Conservation (phyloP, 2,888 invertebrate genomes). For the Eumerus sabulonum region DNA sequence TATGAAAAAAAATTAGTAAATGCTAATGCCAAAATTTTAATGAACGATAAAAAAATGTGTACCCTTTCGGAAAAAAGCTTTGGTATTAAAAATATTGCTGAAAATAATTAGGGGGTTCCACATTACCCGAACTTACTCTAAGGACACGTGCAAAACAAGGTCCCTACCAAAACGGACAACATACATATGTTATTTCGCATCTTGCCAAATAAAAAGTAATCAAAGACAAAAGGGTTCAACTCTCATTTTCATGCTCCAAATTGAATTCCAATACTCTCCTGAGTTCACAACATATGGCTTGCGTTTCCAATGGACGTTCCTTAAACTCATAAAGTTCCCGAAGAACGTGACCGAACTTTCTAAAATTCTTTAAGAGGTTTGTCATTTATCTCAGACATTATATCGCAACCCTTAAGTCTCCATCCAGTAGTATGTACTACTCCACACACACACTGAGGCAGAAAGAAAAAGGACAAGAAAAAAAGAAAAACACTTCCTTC, state of each 20-base stretch:
- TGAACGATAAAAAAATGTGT: no score
- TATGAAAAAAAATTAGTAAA: no score
- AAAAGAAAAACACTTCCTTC: constrained; percentile 29
- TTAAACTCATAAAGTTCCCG: constrained; percentile 61
- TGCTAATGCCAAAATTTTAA: no score
- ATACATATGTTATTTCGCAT: neutral
- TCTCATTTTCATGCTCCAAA: constrained; percentile 57
- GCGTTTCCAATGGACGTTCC: constrained; percentile 59
- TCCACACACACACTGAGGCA: constrained; percentile 46
- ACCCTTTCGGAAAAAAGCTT: no score
- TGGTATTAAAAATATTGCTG: no score
- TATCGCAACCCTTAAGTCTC: constrained; percentile 62
- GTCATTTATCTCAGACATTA: constrained; percentile 66
- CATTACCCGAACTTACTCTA: no score
- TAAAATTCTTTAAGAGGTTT: constrained; percentile 64
- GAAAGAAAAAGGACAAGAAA: constrained; percentile 35
- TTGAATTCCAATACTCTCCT: constrained; percentile 60
- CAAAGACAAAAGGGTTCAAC: constrained; percentile 30
- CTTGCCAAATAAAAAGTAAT: constrained; percentile 35
- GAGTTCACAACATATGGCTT: constrained; percentile 54
- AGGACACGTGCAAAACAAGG: no score
- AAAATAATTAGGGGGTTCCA: no score
- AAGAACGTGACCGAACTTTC: constrained; percentile 64
- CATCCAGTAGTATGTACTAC: constrained; percentile 13
- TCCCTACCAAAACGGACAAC: no score